Base-by-base conservation (phyloP, 2,113 vertebrate genomes). In the Alces alces region DNA sequence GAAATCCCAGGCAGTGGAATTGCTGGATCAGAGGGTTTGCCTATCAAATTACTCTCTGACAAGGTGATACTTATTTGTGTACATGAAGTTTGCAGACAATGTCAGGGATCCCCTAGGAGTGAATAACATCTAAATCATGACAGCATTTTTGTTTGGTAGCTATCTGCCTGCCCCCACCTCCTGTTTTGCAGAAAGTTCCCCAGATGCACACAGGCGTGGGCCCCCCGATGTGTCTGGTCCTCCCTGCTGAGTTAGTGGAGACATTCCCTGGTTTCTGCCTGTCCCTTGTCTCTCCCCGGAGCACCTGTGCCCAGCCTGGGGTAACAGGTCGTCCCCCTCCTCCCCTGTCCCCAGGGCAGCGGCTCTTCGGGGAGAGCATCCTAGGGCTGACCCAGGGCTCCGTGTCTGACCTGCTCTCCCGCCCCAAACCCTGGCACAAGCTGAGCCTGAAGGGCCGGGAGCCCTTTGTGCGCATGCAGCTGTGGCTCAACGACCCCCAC, bases 371-470 rank as follows among this genome's bases (percentile, higher is more conserved):
- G 86, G 99, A 99, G 98, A 99, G 99, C 97, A 99, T 99, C 98
- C 99, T 99, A 98, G 99, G 99, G 94, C 98, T 99, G 98, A 99
- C 99, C 0, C 99, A 99, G 97, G 99, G 99, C 97, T 99, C 99
- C 0, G 99, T 99, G 97, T 99, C 99, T 0, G 99, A 99, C 98
- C 99, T 99, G 98, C 99, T 99, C 45, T 99, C 99, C 60, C 99
- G 99, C 95, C 99, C 99, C 97, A 99, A 99, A 97, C 99, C 99
- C 0, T 99, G 99, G 99, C 99, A 99, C 98, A 99, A 99, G 96
- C 99, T 99, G 96, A 99, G 99, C 98, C 99, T 99, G 88, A 99
- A 99, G 98, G 99, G 99, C 86, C 98, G 99, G 92, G 99, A 99
- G 98, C 99, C 99, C 0, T 99, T 99, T 23, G 99, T 99, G 79